Percentiles rank a stretch among this genome's conserved stretches.
These are phyloP conservation scores for Achlya flavicornis DNA, from an alignment of 2,888 invertebrate species.

Conservation along the genomic window DNA sequence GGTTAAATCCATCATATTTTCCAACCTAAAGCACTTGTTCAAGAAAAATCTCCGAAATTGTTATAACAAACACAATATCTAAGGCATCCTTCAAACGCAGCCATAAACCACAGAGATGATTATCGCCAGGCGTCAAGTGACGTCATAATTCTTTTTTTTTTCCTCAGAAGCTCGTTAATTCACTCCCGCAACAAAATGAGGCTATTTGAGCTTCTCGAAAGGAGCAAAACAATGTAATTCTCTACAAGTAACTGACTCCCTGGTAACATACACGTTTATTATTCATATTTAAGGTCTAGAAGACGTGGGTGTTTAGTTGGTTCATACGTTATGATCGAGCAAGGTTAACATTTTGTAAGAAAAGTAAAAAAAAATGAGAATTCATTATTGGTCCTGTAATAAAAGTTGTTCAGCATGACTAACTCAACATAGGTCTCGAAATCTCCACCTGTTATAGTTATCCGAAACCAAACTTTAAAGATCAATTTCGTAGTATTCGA, in stretches of 20 bases:
- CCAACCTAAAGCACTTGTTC: constrained; percentile 22
- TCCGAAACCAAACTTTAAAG: too few relatives aligned
- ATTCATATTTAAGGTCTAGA: constrained; percentile 11
- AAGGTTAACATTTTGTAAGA: too few relatives aligned
- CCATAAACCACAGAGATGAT: constrained; percentile 55
- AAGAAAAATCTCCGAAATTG: constrained; percentile 29
- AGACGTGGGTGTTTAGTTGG: too few relatives aligned
- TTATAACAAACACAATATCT: constrained; percentile 50
- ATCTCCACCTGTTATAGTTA: too few relatives aligned
- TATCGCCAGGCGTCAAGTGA: constrained; percentile 58
- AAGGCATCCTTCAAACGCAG: constrained; percentile 47
- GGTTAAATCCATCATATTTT: constrained; percentile 32
- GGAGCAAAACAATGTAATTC: constrained; percentile 52
- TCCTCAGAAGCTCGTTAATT: constrained; percentile 54
- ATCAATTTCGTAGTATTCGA: background rate
- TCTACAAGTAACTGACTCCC: constrained; percentile 51
- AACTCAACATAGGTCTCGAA: too few relatives aligned
- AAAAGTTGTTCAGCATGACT: too few relatives aligned
- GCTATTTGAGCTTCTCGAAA: constrained; percentile 55
- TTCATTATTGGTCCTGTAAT: too few relatives aligned
- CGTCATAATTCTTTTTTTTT: constrained; percentile 63
- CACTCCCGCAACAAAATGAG: constrained; percentile 54
- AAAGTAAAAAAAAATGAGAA: too few relatives aligned
- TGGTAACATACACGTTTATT: constrained; percentile 35
- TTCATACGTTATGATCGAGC: too few relatives aligned